phyloP scores from a whole-genome alignment of 2,888 invertebrate species.

The Luffia ferchaultella region DNA sequence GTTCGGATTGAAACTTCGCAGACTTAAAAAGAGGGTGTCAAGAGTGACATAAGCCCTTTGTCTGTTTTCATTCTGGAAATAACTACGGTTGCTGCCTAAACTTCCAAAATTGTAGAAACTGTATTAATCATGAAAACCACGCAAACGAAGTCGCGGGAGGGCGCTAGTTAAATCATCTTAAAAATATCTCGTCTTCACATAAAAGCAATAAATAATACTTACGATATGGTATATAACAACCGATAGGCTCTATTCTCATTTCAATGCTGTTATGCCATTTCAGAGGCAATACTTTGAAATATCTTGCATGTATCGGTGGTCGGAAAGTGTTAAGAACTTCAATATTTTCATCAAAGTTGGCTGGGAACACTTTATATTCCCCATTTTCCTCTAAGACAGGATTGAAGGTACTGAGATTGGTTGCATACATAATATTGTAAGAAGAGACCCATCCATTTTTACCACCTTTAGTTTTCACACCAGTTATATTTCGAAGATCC shows the following conservation, averaged over 20 bases:
- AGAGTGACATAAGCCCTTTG: no score
- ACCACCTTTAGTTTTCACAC: constrained; percentile 77
- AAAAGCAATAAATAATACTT: no score
- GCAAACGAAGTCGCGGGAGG: no score
- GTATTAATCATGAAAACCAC: no score
- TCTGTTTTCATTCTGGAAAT: no score
- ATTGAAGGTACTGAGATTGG: constrained; percentile 75
- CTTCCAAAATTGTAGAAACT: no score
- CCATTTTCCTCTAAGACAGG: constrained; percentile 66
- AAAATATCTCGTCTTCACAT: no score
- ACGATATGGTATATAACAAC: constrained; percentile 57
- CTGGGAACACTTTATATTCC: constrained; percentile 70
- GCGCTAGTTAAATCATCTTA: no score
- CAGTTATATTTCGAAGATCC: constrained; percentile 78
- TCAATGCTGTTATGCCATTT: constrained; percentile 75
- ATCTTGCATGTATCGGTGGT: constrained; percentile 1
- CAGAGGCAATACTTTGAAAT: constrained; percentile 44
- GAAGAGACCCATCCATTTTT: constrained; percentile 77
- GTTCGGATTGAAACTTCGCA: no score
- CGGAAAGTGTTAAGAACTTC: not conserved
- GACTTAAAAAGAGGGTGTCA: no score
- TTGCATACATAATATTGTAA: constrained; percentile 78
- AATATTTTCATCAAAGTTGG: constrained; percentile 69
- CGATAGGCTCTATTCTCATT: constrained; percentile 71
- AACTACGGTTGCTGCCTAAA: no score